phyloP scores from a whole-genome alignment of 2,888 invertebrate species.

The Muschampia plurimacula region DNA sequence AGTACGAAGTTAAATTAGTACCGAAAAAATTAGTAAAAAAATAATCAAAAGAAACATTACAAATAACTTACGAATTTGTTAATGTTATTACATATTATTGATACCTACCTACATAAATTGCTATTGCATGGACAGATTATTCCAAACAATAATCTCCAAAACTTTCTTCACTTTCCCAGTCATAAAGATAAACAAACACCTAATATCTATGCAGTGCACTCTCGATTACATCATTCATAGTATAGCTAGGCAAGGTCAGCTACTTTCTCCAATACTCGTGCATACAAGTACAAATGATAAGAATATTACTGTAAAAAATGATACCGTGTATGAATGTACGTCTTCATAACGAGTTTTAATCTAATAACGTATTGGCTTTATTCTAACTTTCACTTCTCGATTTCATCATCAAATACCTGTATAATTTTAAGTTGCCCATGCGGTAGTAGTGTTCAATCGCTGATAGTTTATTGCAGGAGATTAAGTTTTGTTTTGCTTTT shows the following conservation, averaged over 20 bases:
- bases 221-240: slow-evolving; percentile 37
- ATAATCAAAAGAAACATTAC: no score
- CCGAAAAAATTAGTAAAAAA: no score
- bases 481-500: no score
- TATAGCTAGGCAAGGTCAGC: slow-evolving; percentile 45
- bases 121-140: not conserved
- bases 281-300: slow-evolving; percentile 42
- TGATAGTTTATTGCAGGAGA: no score
- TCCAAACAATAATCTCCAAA: not conserved
- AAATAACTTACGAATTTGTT: not conserved
- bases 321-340: slow-evolving; percentile 35
- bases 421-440: not conserved
- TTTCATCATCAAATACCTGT: slow-evolving; percentile 46
- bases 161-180: slow-evolving; percentile 25
- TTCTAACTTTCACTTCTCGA: slow-evolving; percentile 55
- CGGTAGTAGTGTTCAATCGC: not conserved
- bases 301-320: slow-evolving; percentile 39
- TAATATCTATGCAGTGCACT: slow-evolving; percentile 13
- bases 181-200: slow-evolving; percentile 26
- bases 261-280: slow-evolving; percentile 48
- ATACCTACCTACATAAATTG: not conserved
- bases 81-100: no score
- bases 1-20: not conserved
- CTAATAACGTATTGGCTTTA: slow-evolving; percentile 50
- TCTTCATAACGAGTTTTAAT: slow-evolving; percentile 47